Conservation (phyloP, 2,113 vertebrate genomes). For the Orthonyx spaldingii region DNA sequence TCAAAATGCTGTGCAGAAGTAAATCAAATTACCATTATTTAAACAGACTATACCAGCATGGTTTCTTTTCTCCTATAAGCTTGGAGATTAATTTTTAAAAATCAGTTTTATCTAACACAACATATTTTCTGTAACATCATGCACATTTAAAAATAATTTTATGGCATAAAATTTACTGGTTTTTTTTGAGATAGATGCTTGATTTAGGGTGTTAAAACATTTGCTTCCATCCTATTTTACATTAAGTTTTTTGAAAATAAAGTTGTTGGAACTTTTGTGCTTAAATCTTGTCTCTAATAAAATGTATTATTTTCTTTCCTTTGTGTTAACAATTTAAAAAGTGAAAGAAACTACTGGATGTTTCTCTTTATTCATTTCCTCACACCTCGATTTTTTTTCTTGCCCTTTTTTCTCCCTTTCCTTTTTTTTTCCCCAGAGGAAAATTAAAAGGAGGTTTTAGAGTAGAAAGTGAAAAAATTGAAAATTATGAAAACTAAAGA, state of each 20-base stretch:
- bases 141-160: not conserved
- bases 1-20: not conserved
- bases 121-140: not conserved
- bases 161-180: not conserved
- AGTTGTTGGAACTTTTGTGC: not conserved
- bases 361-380: not conserved
- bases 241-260: not conserved
- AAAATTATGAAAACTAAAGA: not conserved
- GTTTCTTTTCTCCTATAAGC: not conserved
- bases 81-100: not conserved
- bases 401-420: not conserved
- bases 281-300: not conserved
- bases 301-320: not conserved
- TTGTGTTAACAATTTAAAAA: not conserved
- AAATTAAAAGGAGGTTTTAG: not conserved
- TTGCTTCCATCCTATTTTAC: not conserved
- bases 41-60: not conserved
- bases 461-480: not conserved
- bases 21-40: not conserved
- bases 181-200: not conserved
- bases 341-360: not conserved
- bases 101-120: not conserved
- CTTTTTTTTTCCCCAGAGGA: rapidly evolving
- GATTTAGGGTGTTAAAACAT: not conserved
- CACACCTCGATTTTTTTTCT: not conserved